Evolutionary conservation across 2,888 invertebrate species (phyloP).

Genomic region (Mesoligia furuncula): DNA sequence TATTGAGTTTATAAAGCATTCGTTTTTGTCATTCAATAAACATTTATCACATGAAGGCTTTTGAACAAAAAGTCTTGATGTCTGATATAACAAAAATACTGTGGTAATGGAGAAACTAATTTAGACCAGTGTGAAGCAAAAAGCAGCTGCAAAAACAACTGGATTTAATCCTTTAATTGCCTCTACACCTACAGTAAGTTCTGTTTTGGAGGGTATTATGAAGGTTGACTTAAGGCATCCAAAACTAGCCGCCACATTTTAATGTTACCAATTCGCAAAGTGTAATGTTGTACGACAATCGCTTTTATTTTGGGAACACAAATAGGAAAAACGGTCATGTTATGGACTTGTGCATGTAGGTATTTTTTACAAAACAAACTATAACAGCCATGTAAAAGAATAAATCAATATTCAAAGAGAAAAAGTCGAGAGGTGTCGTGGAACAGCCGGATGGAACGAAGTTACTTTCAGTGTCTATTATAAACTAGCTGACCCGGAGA

Average conservation of each 20-base stretch:
- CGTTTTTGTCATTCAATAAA: neutral
- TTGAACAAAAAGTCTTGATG: neutral
- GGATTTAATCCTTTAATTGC: constrained; percentile 17
- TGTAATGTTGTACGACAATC: neutral
- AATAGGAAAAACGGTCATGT: no score
- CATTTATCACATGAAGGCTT: neutral
- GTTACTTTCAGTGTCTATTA: no score
- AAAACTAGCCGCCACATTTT: neutral
- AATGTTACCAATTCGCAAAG: neutral
- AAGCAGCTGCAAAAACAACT: neutral
- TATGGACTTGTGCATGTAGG: no score
- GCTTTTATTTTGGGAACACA: no score
- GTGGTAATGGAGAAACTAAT: neutral
- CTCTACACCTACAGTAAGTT: neutral
- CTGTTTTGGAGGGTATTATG: neutral
- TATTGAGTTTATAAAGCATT: neutral
- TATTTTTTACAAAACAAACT: no score
- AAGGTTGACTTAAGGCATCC: neutral
- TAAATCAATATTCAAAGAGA: no score
- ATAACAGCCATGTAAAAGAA: no score
- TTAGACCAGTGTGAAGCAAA: neutral
- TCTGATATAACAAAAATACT: neutral
- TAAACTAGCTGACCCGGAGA: no score
- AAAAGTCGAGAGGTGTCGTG: no score
- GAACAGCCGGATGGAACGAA: no score